These are phyloP conservation scores for Halcyon smyrnensis DNA, from an alignment of 2,797 vertebrate species.

Conservation along the genomic window DNA sequence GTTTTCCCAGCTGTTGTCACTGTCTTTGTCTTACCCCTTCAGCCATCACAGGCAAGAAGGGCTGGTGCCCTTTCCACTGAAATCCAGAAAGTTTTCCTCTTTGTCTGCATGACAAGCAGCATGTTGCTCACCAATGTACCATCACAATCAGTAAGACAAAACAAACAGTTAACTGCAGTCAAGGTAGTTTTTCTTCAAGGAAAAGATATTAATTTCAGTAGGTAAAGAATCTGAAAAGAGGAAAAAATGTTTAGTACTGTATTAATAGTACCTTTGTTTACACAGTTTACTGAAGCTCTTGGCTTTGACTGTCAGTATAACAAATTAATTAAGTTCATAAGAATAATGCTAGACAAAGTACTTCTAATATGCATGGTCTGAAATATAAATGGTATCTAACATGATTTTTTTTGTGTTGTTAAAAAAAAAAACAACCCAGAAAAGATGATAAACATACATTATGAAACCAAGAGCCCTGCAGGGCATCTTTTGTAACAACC, in stretches of 20 bases:
- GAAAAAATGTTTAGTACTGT: not conserved
- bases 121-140: not conserved
- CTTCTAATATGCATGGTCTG: not conserved
- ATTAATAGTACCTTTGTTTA: not conserved
- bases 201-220: not conserved
- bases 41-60: not conserved
- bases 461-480: not conserved
- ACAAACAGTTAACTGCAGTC: not conserved
- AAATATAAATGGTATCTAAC: not conserved
- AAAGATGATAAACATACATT: not conserved
- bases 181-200: not conserved
- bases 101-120: not conserved
- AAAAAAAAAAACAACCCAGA: not conserved
- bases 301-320: not conserved
- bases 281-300: not conserved
- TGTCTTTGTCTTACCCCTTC: not conserved
- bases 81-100: not conserved
- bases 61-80: not conserved
- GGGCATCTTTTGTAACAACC: slow-evolving; percentile 25
- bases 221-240: not conserved
- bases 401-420: not conserved
- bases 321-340: not conserved
- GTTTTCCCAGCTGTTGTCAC: not conserved
- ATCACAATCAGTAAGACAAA: not conserved
- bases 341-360: not conserved